phyloP scores from a whole-genome alignment of 2,797 vertebrate species.

The Apogon talboti region DNA sequence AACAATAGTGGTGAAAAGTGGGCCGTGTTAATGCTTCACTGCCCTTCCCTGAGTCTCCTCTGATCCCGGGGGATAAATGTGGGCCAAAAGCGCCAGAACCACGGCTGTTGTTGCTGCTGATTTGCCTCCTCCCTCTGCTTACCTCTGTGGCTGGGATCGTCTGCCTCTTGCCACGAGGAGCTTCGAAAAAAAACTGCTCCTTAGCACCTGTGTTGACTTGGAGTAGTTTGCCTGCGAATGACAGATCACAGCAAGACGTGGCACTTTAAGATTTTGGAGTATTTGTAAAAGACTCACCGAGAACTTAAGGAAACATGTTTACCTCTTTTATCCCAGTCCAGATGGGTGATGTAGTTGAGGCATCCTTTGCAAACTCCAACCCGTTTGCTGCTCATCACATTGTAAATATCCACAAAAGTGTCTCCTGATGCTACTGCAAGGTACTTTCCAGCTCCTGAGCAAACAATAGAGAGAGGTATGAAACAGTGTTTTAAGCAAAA shows the following conservation, averaged over 20 bases:
- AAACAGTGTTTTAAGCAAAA: not conserved
- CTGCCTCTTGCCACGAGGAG: conserved; percentile 96
- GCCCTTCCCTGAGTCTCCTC: conserved; percentile 65
- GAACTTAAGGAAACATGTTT: conserved; percentile 26
- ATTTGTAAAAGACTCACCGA: conserved; percentile 2
- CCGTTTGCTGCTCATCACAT: conserved; percentile 97
- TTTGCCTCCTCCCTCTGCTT: conserved; percentile 57
- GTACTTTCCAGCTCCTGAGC: conserved; percentile 93
- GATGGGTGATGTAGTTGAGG: conserved; percentile 94
- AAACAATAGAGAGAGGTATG: conserved; percentile 14
- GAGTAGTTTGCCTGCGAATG: conserved; percentile 92
- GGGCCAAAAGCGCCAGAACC: conserved; percentile 50
- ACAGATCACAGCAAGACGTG: conserved; percentile 35
- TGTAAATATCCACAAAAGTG: conserved; percentile 97
- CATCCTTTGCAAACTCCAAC: conserved; percentile 97
- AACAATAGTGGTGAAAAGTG: conserved; percentile 75
- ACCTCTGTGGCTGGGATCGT: conserved; percentile 92
- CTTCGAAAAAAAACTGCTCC: conserved; percentile 98
- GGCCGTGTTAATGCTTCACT: conserved; percentile 78
- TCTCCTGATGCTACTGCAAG: conserved; percentile 96
- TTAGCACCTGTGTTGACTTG: conserved; percentile 98
- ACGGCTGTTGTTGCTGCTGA: conserved; percentile 17
- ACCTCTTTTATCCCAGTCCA: conserved; percentile 98
- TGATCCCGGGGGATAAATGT: conserved; percentile 59
- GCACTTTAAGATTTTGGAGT: conserved; percentile 3